Evolutionary conservation across 2,113 vertebrate species (phyloP).

Genomic region (Callorhinus ursinus): DNA sequence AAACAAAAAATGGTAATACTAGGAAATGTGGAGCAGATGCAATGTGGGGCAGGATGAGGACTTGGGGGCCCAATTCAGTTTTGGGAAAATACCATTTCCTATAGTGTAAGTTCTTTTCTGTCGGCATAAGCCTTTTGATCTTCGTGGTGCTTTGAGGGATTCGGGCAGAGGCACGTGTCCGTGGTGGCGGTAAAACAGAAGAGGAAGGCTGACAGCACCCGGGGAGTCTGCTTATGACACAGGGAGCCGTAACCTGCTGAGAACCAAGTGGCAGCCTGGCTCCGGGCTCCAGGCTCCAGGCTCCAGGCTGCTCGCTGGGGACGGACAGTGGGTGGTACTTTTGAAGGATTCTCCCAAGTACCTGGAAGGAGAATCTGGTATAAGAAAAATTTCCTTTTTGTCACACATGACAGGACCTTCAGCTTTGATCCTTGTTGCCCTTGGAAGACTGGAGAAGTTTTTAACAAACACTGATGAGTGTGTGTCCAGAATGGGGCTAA

Average conservation of each 20-base stretch:
- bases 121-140: neutral
- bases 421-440: neutral
- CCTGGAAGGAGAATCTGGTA: neutral
- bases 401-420: neutral
- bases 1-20: neutral
- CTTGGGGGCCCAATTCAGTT: neutral
- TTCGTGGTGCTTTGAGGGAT: neutral
- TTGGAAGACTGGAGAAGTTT: neutral
- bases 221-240: neutral
- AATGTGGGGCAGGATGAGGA: neutral
- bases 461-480: neutral
- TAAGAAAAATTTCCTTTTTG: neutral
- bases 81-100: neutral
- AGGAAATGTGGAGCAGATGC: neutral
- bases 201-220: neutral
- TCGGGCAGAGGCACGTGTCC: fast-evolving
- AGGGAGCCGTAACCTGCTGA: neutral
- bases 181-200: neutral
- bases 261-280: neutral
- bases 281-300: neutral
- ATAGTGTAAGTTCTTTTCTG: neutral
- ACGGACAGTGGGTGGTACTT: neutral
- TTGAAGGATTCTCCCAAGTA: neutral
- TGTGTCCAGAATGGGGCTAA: neutral
- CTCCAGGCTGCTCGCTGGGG: neutral